Evolutionary conservation across 2,113 vertebrate species (phyloP), one percentile per base, ranked within the genome.

Genomic region (Gymnorhina tibicen): DNA sequence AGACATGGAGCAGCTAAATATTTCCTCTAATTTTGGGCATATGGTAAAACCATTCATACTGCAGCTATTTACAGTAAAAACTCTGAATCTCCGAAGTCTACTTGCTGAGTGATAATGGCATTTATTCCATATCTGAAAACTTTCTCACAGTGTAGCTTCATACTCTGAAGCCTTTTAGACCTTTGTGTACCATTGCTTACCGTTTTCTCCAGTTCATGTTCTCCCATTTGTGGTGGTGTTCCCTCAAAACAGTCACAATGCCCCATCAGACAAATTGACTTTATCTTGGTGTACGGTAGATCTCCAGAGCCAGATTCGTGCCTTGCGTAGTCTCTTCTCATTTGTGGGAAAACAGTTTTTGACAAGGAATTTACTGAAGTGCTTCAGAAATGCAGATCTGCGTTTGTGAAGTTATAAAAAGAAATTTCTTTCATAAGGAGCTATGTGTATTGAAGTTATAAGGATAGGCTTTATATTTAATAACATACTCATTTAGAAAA

Each of bases 301-400:
- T 53, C 32, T 32, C 50, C 62, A 81, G 24, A 81, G 17, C 26
- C 59, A 89, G 19, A 70, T 32, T 78, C 0, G 0, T 0, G 0
- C 16, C 24, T 66, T 86, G 6, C 16, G 19, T 35, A 16, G 33
- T 64, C 22, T 66, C 7, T 73, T 85, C 64, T 87, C 42, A 28
- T 50, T 67, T 75, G 7, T 55, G 9, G 30, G 23, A 63, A 85
- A 10, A 58, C 3, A 63, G 16, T 37, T 74, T 56, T 82, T 69
- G 5, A 5, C 20, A 50, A 89, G 14, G 39, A 74, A 89, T 82
- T 93, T 93, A 42, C 17, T 59, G 52, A 85, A 59, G 4, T 67
- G 55, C 47, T 85, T 70, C 75, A 28, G 75, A 90, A 67, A 35
- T 49, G 13, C 10, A 87, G 23, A 60, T 68, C 3, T n/a, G 33